Base-by-base conservation (phyloP, 1,140 invertebrate species). In the Megalonaias nervosa region DNA sequence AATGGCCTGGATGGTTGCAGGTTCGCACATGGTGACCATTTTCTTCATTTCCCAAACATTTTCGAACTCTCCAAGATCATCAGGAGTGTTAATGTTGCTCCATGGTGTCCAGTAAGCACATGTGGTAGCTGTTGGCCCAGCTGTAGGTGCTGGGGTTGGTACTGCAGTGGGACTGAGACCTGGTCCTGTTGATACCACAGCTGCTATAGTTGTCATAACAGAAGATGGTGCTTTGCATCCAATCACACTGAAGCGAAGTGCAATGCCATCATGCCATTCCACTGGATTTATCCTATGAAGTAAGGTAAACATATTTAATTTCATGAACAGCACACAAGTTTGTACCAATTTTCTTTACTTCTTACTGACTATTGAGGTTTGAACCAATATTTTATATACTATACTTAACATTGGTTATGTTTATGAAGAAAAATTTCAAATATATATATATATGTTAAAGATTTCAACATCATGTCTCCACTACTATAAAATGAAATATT, bases 71-170 rank as follows among this genome's bases (percentile, higher is more conserved):
- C 89, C 88, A 38, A 79, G 71, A 1, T 75, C 64, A 31, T 88
- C 85, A 14, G 91, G 91, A 21, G 73, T 76, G 59, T 85, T 75
- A 12, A 80, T 74, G 77, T 86, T 91, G 81, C 91, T 89, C 91
- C 91, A 92, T 2, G 84, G 82, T 65, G 90, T 90, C 91, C 91
- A 92, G 78, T 87, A 87, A 56, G 81, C 75, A 67, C 87, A 87
- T 14, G 81, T 75, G 1, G 75, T 59, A 17, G 81, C 66, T 65
- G 75, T 56, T 14, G 74, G 26, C n/a, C 71, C 17, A 48, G 67
- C 6, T 19, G 17, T 60, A 17, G 76, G 58, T 23, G 61, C 4
- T 58, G 76, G 48, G 14, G 69, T 76, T 57, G 68, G 23, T 6
- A 69, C 68, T 66, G 57, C 67, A 16, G 79, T 84, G 60, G 66